phyloP scores from a whole-genome alignment of 2,888 invertebrate species.

The Lomographa bimaculata region DNA sequence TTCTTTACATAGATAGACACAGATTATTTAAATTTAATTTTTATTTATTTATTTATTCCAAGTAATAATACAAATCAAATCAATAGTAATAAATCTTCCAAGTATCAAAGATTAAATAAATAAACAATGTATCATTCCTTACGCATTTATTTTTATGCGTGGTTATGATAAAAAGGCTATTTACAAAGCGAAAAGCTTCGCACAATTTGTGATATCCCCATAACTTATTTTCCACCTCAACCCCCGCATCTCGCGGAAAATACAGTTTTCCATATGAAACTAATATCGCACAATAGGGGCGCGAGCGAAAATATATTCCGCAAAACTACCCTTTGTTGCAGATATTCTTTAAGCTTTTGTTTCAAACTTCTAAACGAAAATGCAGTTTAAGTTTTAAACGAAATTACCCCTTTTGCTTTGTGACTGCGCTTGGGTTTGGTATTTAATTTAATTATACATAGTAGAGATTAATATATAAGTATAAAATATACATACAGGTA shows the following conservation, averaged over 20 bases:
- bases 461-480: no score
- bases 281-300: conserved; percentile 15
- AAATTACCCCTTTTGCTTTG: conserved; percentile 7
- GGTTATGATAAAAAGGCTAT: background rate
- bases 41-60: no score
- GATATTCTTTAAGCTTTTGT: conserved; percentile 11
- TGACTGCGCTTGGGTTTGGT: background rate
- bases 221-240: background rate
- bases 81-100: no score
- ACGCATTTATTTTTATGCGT: no score
- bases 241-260: conserved; percentile 4
- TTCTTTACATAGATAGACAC: no score
- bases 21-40: no score
- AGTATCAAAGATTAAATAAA: no score
- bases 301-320: conserved; percentile 16
- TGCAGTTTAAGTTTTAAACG: conserved; percentile 4
- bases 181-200: background rate
- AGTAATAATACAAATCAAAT: no score
- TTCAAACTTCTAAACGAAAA: conserved; percentile 9
- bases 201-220: background rate
- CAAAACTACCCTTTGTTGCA: conserved; percentile 15
- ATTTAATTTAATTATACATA: no score
- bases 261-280: conserved; percentile 14
- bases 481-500: no score
- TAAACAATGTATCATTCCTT: no score